Evolutionary conservation across 2,797 vertebrate species (phyloP).

Genomic region (Paratrypauchen microcephalus): DNA sequence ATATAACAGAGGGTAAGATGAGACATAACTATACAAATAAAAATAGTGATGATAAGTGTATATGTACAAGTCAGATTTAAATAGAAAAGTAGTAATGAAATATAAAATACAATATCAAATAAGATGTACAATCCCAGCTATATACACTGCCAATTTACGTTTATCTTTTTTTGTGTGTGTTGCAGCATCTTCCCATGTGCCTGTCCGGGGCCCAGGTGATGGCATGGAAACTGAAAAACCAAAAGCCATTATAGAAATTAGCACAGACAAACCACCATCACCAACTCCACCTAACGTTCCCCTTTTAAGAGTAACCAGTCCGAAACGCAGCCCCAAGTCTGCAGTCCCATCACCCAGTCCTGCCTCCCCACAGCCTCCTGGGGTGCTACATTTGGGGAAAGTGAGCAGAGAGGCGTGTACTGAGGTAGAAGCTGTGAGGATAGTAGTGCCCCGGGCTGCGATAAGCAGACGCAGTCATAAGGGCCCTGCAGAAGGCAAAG

Average conservation of each 20-base stretch:
- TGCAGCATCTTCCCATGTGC: conserved; percentile 66
- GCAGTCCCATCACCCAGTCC: conserved; percentile 16
- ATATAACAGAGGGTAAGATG: too few relatives aligned
- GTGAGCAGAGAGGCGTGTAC: conserved; percentile 83
- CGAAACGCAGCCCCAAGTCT: conserved; percentile 59
- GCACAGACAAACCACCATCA: conserved; percentile 39
- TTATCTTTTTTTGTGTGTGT: neutral
- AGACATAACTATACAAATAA: too few relatives aligned
- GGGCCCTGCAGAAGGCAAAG: conserved; percentile 70
- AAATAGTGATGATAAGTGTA: too few relatives aligned
- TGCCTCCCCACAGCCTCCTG: conserved; percentile 72
- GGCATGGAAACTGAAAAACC: conserved; percentile 94
- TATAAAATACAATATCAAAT: too few relatives aligned
- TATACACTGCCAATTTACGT: too few relatives aligned
- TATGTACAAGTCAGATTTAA: too few relatives aligned
- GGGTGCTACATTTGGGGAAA: conserved; percentile 91
- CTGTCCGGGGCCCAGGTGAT: conserved; percentile 90
- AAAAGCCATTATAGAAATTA: conserved; percentile 68
- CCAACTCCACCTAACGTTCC: conserved; percentile 36
- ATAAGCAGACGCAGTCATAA: conserved; percentile 78
- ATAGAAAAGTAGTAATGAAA: too few relatives aligned
- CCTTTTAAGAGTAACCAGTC: conserved; percentile 57
- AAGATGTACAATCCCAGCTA: too few relatives aligned
- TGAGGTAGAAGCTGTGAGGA: conserved; percentile 92
- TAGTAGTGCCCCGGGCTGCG: conserved; percentile 89